A percentile compares a stretch with the other conserved stretches of the same genome.
Conservation (phyloP, 2,888 invertebrate species). For the Clistopyga incitator region DNA sequence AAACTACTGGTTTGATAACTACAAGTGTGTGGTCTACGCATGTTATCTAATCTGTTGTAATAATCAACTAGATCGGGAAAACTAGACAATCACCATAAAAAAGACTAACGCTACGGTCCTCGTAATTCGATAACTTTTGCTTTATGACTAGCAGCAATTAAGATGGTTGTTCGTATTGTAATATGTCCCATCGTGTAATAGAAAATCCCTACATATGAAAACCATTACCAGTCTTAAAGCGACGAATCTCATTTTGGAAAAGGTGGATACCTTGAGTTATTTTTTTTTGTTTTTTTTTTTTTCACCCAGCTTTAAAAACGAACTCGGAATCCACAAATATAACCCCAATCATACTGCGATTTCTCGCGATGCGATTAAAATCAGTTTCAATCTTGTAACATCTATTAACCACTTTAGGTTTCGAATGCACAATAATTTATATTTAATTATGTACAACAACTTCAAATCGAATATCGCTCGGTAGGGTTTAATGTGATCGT, state of each 20-base stretch:
- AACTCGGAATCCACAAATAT: background rate
- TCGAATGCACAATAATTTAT: background rate
- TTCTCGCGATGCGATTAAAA: background rate
- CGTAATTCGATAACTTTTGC: background rate
- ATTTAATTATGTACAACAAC: background rate
- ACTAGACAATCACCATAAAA: background rate
- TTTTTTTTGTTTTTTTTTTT: too few species aligned
- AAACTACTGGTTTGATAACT: background rate
- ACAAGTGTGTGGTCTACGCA: background rate
- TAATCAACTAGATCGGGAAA: background rate
- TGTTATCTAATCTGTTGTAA: background rate
- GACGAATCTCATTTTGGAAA: background rate
- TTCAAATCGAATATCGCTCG: background rate
- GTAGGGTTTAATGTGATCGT: background rate
- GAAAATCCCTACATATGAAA: background rate
- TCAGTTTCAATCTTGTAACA: background rate
- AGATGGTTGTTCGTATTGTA: background rate
- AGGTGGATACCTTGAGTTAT: background rate
- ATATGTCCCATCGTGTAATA: background rate
- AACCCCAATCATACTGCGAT: background rate
- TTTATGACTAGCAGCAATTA: background rate
- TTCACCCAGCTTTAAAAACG: background rate
- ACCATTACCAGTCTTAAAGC: background rate
- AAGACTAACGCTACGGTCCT: background rate
- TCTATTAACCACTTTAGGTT: conserved; percentile 8